Conservation (phyloP, 2,113 vertebrate species). For the Ciconia stormi region DNA sequence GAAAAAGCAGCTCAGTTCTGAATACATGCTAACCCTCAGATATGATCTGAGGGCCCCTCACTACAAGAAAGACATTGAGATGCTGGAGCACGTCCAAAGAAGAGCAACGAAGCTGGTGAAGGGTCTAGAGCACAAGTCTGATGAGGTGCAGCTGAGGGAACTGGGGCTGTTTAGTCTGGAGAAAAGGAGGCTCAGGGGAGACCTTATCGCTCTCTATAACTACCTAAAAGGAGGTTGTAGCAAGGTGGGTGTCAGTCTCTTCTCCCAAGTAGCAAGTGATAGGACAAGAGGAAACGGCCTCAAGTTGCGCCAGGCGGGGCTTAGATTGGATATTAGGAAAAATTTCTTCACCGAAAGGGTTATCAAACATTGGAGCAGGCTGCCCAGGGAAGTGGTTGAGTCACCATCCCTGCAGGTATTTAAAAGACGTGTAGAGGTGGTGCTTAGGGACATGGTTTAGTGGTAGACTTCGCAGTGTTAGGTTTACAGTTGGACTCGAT, state of each 20-base stretch:
- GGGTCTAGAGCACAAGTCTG: background rate
- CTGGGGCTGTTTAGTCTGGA: background rate
- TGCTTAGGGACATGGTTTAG: background rate
- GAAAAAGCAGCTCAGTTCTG: background rate
- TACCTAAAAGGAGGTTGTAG: background rate
- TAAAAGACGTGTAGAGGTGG: background rate
- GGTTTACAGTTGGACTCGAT: background rate
- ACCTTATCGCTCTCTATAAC: background rate
- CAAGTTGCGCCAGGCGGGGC: background rate
- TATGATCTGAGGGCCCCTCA: background rate
- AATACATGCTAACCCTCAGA: background rate
- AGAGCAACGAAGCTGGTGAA: background rate
- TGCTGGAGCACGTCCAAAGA: background rate
- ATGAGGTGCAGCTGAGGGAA: background rate
- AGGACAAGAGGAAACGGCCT: background rate
- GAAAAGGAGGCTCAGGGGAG: background rate
- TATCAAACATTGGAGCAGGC: background rate
- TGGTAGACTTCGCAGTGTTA: background rate
- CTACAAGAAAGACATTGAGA: background rate
- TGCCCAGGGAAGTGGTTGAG: background rate
- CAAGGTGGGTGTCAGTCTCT: accelerated
- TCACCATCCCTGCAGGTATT: background rate
- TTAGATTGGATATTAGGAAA: background rate
- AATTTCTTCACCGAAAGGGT: background rate
- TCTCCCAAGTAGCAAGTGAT: background rate